A percentile compares a stretch with the other conserved stretches of the same genome.
Evolutionary conservation across 2,113 vertebrate genomes (phyloP).

Genomic region (Nicator chloris): DNA sequence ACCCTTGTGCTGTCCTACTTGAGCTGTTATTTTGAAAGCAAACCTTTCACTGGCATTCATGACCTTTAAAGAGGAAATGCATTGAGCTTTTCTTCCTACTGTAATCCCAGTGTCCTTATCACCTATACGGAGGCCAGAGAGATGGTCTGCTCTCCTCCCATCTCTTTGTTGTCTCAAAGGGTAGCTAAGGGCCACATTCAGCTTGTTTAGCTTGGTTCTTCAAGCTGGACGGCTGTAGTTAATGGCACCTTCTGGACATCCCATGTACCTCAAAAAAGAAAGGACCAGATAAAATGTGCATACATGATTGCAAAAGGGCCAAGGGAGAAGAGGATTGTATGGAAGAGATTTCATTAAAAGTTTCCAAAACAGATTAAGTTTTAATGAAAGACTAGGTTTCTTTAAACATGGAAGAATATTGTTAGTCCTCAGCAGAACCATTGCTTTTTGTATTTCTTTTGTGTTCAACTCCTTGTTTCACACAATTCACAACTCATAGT

Average conservation of each 20-base stretch:
- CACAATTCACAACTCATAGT: neutral
- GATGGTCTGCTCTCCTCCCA: neutral
- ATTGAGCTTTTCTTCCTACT: slow-evolving; percentile 32
- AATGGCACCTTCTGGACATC: accelerated
- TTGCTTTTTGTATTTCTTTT: neutral
- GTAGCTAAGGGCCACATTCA: neutral
- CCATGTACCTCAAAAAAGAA: neutral
- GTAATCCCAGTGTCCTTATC: neutral
- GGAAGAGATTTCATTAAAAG: neutral
- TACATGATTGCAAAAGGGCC: neutral
- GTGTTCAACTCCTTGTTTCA: neutral
- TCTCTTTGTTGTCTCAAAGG: neutral
- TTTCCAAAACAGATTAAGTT: neutral
- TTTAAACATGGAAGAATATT: neutral
- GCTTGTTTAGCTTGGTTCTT: neutral
- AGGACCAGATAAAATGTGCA: neutral
- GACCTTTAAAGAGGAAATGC: slow-evolving; percentile 43
- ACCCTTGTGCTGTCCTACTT: neutral
- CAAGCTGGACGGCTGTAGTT: neutral
- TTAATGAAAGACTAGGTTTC: neutral
- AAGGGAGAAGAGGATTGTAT: neutral
- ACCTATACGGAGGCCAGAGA: neutral
- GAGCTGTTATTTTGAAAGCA: slow-evolving; percentile 18
- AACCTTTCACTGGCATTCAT: neutral
- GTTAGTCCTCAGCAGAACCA: neutral